Base-by-base conservation (phyloP, 2,888 invertebrate species). In the Biston betularia region DNA sequence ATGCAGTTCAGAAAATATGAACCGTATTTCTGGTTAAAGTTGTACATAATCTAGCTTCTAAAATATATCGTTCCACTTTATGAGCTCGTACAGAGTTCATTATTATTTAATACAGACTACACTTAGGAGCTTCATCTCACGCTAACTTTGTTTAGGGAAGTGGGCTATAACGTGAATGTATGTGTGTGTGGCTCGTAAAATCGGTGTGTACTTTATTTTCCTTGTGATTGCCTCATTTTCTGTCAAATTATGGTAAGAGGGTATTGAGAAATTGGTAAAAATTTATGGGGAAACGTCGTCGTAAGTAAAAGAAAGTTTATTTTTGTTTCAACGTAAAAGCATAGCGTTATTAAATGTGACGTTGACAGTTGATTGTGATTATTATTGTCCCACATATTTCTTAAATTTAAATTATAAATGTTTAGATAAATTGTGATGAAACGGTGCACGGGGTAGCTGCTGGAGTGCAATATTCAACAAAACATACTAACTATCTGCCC, bases 31-130 rank as follows among this genome's bases (percentile, higher is more conserved):
- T 6, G n/a, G 55, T 9, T 44, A 42, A 42, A 44, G 14, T 14
- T 40, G 38, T 12, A 33, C 53, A 54, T 64, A 53, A 65, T 55
- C 34, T 46, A n/a, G 11, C 48, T 59, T 49, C 14, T 38, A 50
- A 50, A 65, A 60, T 55, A 45, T 42, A 65, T 60, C 35, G 38
- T 49, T 38, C 38, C 14, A 48, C 15, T 59, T 50, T 56, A 60
- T 49, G 54, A 55, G 53, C 59, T 65, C 64, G 52, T 61, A 7
- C 50, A n/a, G 24, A 6, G 45, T 56, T 65, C 50, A 65, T 61
- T 65, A 61, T 52, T 56, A 52, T 61, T 65, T 52, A 61, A 56
- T 65, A 45, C 52, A 14, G 33, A 50, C 61, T 65, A 65, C 42
- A 65, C 40, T 55, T 61, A 56, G 38, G 42, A 60, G 60, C 60